Percentiles rank a stretch among this genome's conserved stretches.
These are phyloP conservation scores for Chironomus tentans DNA, from an alignment of 2,888 invertebrate genomes.

Conservation along the genomic window DNA sequence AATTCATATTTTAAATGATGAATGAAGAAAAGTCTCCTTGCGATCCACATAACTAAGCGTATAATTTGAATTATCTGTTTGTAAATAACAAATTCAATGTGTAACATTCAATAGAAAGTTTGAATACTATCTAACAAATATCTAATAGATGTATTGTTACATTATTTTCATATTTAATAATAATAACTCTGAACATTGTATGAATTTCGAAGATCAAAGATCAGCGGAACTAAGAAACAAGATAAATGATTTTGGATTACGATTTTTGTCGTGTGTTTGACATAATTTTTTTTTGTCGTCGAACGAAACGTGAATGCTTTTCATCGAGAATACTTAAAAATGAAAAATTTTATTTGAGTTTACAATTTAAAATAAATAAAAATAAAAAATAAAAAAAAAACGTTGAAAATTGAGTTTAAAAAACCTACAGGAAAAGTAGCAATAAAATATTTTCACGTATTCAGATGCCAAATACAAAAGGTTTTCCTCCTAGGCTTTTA, in stretches of 20 bases:
- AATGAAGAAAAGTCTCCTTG: not conserved
- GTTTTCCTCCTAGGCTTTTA: too few species aligned
- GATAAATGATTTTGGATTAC: slow-evolving; percentile 3
- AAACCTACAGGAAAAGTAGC: too few species aligned
- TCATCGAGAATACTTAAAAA: too few species aligned
- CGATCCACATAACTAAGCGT: not conserved
- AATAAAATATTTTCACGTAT: too few species aligned
- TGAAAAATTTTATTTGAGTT: too few species aligned
- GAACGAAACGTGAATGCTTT: too few species aligned
- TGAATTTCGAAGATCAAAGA: slow-evolving; percentile 15
- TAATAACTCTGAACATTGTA: not conserved
- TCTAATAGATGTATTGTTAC: not conserved
- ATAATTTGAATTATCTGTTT: not conserved
- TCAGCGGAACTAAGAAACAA: slow-evolving; percentile 14
- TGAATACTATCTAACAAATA: not conserved
- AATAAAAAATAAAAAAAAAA: too few species aligned
- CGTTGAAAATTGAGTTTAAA: too few species aligned
- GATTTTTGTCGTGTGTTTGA: not conserved
- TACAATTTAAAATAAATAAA: too few species aligned
- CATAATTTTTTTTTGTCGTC: too few species aligned
- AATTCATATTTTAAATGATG: not conserved
- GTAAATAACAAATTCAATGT: not conserved
- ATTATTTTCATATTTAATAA: not conserved
- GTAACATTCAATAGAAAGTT: not conserved
- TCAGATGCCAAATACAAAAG: too few species aligned